Conservation (phyloP, 2,888 invertebrate genomes). For the Drosophila prolongata region DNA sequence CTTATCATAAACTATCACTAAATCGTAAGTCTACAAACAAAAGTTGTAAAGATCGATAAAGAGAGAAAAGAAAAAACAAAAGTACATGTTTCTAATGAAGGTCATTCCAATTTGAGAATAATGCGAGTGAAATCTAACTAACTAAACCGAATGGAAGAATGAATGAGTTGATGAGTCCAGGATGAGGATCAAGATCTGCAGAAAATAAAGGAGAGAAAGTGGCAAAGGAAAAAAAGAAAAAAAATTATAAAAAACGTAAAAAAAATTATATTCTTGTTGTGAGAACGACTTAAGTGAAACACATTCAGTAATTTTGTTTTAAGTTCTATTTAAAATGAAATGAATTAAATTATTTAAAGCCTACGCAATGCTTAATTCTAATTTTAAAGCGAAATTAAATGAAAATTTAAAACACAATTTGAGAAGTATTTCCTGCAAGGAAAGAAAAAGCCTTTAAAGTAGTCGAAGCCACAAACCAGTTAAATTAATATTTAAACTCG, state of each 20-base stretch:
- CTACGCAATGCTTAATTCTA: conserved; percentile 47
- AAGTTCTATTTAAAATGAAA: conserved; percentile 77
- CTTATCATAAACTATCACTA: conserved; percentile 35
- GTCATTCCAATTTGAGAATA: conserved; percentile 79
- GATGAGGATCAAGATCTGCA: conserved; percentile 8
- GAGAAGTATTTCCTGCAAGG: conserved; percentile 82
- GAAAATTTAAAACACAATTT: conserved; percentile 57
- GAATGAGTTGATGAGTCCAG: conserved; percentile 34
- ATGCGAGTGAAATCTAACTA: conserved; percentile 74
- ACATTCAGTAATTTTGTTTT: conserved; percentile 80
- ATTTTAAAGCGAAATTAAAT: conserved; percentile 42
- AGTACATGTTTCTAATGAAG: conserved; percentile 80
- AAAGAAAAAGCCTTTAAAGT: conserved; percentile 82
- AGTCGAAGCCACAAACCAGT: conserved; percentile 53
- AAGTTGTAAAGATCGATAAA: conserved; percentile 62
- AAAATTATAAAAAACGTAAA: conserved; percentile 7
- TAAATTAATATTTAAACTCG: conserved; percentile 14
- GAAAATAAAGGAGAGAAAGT: conserved; percentile 11
- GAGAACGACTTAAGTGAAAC: conserved; percentile 51
- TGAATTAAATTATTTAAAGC: conserved; percentile 54
- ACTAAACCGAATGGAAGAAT: conserved; percentile 44
- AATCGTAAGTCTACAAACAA: conserved; percentile 34
- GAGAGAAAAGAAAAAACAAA: conserved; percentile 50
- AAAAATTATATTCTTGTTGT: conserved; percentile 41
- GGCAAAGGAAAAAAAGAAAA: conserved; percentile 29